These are phyloP conservation scores for Rugalucina vietnamica DNA, from an alignment of 2,888 invertebrate species.

Conservation along the genomic window DNA sequence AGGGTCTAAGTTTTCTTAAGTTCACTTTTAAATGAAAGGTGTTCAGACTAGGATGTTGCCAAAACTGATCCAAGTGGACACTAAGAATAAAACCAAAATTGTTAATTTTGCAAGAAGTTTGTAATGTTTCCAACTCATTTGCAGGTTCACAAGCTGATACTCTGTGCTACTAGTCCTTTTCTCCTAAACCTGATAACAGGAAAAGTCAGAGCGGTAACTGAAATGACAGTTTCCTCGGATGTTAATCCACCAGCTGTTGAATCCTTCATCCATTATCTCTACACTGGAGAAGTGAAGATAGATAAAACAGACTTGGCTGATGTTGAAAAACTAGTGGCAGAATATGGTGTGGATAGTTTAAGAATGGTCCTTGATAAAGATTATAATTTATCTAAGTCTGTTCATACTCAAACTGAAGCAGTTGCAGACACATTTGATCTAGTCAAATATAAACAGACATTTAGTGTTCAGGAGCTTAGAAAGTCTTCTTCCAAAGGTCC, in stretches of 20 bases:
- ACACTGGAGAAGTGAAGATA: conserved; percentile 55
- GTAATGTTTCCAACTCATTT: background rate
- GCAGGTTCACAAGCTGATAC: conserved; percentile 60
- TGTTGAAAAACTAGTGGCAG: conserved; percentile 38
- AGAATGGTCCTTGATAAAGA: background rate
- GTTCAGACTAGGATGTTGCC: no score
- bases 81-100: no score
- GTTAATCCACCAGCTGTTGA: conserved; percentile 56
- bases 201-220: conserved; percentile 41
- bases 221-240: conserved; percentile 54
- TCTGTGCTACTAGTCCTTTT: conserved; percentile 56
- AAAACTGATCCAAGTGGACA: no score
- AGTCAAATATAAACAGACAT: no score
- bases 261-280: conserved; percentile 56
- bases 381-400: background rate
- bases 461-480: no score
- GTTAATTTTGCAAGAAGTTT: no score
- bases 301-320: conserved; percentile 38
- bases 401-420: background rate
- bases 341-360: conserved; percentile 43
- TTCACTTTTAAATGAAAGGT: no score
- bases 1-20: no score
- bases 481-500: no score
- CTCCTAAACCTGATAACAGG: conserved; percentile 49
- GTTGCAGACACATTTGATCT: background rate